phyloP scores from a whole-genome alignment of 2,797 vertebrate species.

The Crocidura indochinensis region DNA sequence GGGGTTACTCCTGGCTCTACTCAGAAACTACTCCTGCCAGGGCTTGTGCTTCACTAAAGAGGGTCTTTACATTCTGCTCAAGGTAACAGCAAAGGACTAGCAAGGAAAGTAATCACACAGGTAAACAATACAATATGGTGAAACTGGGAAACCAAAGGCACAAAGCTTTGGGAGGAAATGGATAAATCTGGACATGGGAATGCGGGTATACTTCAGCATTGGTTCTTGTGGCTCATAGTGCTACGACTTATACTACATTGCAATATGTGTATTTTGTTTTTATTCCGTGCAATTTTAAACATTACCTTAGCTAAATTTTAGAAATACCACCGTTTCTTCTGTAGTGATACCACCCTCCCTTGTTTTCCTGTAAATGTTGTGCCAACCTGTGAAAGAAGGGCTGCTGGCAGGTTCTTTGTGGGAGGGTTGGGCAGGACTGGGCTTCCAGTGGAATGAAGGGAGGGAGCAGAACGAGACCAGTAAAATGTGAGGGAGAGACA shows the following conservation, averaged over 20 bases:
- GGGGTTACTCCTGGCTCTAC: no score
- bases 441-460: not conserved
- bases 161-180: not conserved
- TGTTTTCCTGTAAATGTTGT: not conserved
- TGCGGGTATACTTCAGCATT: not conserved
- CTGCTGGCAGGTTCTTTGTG: not conserved
- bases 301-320: conserved; percentile 17
- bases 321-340: conserved; percentile 18
- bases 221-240: not conserved
- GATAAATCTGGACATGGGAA: not conserved
- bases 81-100: not conserved
- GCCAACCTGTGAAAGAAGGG: not conserved
- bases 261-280: not conserved
- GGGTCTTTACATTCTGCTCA: not conserved
- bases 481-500: not conserved
- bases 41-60: not conserved
- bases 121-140: not conserved
- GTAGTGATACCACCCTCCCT: not conserved
- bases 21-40: no score
- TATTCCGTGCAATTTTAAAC: not conserved
- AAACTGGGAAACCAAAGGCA: not conserved
- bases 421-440: no score
- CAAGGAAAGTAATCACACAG: not conserved
- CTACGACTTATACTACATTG: not conserved
- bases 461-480: no score